phyloP scores from a whole-genome alignment of 2,797 vertebrate species.

The Tokudaia muenninki region DNA sequence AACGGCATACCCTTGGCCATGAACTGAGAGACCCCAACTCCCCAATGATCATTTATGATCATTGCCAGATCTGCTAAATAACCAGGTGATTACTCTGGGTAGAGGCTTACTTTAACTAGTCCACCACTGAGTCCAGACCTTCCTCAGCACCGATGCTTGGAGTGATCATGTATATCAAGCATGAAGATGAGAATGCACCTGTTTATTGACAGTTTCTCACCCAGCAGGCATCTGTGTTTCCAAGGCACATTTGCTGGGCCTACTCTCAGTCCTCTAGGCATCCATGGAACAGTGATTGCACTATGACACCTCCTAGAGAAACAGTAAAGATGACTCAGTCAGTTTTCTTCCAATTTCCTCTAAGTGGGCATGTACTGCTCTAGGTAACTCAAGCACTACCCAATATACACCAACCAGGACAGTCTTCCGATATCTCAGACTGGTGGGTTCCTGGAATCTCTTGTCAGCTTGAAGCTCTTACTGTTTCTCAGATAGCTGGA shows the following conservation, averaged over 20 bases:
- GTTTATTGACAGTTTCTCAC: neutral
- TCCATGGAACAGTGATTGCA: too few relatives aligned
- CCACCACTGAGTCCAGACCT: neutral
- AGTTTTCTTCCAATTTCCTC: neutral
- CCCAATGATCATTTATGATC: too few relatives aligned
- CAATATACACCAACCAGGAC: neutral
- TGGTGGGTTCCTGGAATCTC: neutral
- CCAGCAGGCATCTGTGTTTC: too few relatives aligned
- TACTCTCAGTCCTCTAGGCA: neutral
- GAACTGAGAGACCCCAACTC: neutral
- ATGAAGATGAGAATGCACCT: too few relatives aligned
- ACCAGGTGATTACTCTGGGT: neutral
- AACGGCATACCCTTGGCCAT: neutral
- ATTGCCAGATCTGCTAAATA: too few relatives aligned
- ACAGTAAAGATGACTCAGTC: neutral
- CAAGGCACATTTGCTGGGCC: neutral
- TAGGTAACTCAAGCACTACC: neutral
- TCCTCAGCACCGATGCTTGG: neutral
- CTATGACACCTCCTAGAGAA: neutral
- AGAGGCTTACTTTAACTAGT: neutral
- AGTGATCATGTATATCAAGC: neutral
- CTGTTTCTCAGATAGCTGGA: neutral
- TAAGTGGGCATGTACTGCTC: too few relatives aligned
- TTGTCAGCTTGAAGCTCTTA: neutral
- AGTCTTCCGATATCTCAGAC: neutral